A percentile compares a stretch with the other conserved stretches of the same genome.
These are phyloP conservation scores for Pogonognathellus flavescens DNA, from an alignment of 1,140 invertebrate species.

Conservation along the genomic window DNA sequence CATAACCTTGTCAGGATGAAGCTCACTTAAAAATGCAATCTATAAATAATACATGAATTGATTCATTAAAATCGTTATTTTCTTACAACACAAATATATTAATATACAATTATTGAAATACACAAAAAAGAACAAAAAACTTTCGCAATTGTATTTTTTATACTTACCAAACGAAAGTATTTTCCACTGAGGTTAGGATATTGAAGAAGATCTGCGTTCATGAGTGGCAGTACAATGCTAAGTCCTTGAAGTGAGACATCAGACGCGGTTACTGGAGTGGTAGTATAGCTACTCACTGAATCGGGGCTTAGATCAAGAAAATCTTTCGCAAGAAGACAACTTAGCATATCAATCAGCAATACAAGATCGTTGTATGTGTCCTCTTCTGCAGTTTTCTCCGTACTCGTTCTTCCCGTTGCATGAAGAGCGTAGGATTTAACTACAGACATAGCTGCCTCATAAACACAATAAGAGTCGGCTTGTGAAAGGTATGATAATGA, in stretches of 20 bases:
- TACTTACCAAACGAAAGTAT: constrained; percentile 71
- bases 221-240: constrained; percentile 81
- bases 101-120: neutral
- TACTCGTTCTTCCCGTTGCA: constrained; percentile 71
- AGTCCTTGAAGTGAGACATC: constrained; percentile 81
- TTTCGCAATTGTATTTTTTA: neutral
- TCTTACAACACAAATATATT: neutral
- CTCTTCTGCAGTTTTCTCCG: constrained; percentile 76
- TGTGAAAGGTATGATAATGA: constrained; percentile 79
- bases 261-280: constrained; percentile 71
- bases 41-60: neutral
- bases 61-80: too few relatives aligned
- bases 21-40: constrained; percentile 78
- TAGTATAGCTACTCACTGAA: constrained; percentile 53
- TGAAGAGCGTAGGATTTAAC: constrained; percentile 81
- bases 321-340: constrained; percentile 80
- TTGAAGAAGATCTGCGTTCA: constrained; percentile 81
- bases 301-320: constrained; percentile 76
- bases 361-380: constrained; percentile 82
- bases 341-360: constrained; percentile 80
- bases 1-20: constrained; percentile 77
- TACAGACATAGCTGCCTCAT: constrained; percentile 76
- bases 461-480: constrained; percentile 75
- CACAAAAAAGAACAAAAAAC: constrained; percentile 7
- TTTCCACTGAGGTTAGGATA: constrained; percentile 78